Evolutionary conservation across 2,113 vertebrate species (phyloP).

Genomic region (Sorex araneus): DNA sequence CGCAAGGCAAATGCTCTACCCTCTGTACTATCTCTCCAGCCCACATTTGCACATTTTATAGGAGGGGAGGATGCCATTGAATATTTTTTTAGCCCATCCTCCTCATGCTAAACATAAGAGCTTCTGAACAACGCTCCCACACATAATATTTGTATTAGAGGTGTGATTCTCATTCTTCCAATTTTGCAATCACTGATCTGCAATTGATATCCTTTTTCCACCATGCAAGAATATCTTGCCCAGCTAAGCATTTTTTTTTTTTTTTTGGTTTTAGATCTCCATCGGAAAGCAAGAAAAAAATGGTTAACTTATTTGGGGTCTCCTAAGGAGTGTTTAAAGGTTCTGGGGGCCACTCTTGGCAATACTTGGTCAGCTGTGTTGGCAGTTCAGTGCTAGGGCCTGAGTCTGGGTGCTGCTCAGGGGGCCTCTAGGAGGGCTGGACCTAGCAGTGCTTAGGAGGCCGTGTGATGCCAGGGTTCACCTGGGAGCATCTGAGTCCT

Average conservation of each 20-base stretch:
- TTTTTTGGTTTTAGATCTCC: conserved; percentile 33
- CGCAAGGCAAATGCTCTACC: no score
- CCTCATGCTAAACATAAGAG: conserved; percentile 25
- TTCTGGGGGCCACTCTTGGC: no score
- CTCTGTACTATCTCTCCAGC: no score
- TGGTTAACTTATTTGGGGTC: not conserved
- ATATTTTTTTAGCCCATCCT: not conserved
- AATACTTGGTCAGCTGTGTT: no score
- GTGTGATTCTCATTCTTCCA: not conserved
- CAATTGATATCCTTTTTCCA: conserved; percentile 1
- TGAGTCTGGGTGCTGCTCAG: no score
- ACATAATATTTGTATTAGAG: not conserved
- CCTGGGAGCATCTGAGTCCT: no score
- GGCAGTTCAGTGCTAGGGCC: no score
- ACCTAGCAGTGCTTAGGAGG: no score
- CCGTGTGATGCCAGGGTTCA: no score
- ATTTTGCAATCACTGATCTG: conserved; percentile 14
- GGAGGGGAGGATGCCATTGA: not conserved
- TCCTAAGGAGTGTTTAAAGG: no score
- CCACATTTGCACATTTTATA: not conserved
- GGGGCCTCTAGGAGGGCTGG: no score
- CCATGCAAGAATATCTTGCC: conserved; percentile 10
- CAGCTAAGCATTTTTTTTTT: not conserved
- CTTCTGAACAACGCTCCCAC: not conserved
- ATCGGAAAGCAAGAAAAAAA: conserved; percentile 38